Conservation (phyloP, 1,140 invertebrate genomes). For the Formica exsecta region DNA sequence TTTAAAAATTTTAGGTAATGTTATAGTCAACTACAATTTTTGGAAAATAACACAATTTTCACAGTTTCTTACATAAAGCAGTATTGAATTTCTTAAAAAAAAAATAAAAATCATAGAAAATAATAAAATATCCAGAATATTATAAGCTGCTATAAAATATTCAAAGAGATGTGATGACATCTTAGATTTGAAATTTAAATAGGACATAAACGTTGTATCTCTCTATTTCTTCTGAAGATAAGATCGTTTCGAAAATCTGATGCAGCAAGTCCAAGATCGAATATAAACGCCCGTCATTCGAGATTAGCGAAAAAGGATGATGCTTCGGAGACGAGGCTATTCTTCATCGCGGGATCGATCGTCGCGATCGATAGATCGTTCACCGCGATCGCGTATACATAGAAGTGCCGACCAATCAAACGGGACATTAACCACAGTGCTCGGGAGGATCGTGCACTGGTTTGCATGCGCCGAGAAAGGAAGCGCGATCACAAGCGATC, state of each 20-base stretch:
- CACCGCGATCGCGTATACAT: slow-evolving; percentile 66
- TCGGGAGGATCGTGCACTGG: slow-evolving; percentile 71
- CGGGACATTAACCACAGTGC: slow-evolving; percentile 85
- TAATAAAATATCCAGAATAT: neutral
- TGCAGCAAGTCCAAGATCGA: neutral
- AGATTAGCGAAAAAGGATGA: slow-evolving; percentile 55
- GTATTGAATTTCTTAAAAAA: neutral
- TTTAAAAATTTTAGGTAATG: neutral
- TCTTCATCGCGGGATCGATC: slow-evolving; percentile 72
- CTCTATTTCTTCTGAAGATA: neutral
- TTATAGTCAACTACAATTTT: neutral
- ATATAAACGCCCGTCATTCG: slow-evolving; percentile 1
- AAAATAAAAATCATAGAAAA: neutral
- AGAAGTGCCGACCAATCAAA: slow-evolving; percentile 82
- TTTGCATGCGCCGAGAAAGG: slow-evolving; percentile 74
- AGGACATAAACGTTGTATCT: neutral
- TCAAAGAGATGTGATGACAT: neutral
- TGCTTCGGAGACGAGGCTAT: slow-evolving; percentile 38
- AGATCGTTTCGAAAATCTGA: neutral
- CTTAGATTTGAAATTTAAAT: neutral
- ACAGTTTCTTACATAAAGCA: neutral
- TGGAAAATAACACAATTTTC: neutral
- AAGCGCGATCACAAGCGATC: slow-evolving; percentile 73
- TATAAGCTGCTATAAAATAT: neutral
- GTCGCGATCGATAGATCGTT: slow-evolving; percentile 67